These are phyloP conservation scores for Andrena minutula DNA, from an alignment of 2,888 invertebrate genomes.

Conservation along the genomic window DNA sequence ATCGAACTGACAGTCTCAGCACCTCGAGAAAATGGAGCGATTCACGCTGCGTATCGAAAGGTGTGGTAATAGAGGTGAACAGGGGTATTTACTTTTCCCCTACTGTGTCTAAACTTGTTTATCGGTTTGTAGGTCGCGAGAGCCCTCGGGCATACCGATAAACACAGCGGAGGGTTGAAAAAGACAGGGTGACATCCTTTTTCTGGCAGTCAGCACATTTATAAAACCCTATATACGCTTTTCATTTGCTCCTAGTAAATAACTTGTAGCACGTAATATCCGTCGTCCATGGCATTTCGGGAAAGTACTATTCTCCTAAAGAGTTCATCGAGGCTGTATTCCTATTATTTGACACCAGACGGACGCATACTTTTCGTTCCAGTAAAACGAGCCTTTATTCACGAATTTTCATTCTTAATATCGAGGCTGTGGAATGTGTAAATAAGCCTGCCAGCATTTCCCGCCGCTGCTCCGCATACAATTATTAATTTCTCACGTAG, in stretches of 20 bases:
- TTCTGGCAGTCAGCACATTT: neutral
- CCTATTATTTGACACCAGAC: too few relatives aligned
- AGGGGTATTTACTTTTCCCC: constrained; percentile 60
- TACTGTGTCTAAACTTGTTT: constrained; percentile 50
- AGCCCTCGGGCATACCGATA: constrained; percentile 24
- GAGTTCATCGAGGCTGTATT: too few relatives aligned
- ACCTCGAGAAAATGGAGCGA: constrained; percentile 31
- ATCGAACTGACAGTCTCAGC: neutral
- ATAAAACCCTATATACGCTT: neutral
- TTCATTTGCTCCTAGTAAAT: neutral
- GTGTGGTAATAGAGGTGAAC: constrained; percentile 48
- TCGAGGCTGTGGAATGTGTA: neutral
- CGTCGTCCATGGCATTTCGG: too few relatives aligned
- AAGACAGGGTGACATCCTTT: neutral
- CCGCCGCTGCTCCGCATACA: neutral
- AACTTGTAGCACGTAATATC: neutral
- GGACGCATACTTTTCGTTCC: neutral
- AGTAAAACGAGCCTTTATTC: neutral
- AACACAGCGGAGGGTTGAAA: constrained; percentile 26
- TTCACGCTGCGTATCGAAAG: constrained; percentile 52
- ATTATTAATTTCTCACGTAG: constrained; percentile 22
- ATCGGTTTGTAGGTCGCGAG: constrained; percentile 38
- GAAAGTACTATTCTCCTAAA: too few relatives aligned
- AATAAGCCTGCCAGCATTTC: neutral
- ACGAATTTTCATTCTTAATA: neutral